phyloP scores from a whole-genome alignment of 2,113 vertebrate genomes.

The Tiliqua scincoides region DNA sequence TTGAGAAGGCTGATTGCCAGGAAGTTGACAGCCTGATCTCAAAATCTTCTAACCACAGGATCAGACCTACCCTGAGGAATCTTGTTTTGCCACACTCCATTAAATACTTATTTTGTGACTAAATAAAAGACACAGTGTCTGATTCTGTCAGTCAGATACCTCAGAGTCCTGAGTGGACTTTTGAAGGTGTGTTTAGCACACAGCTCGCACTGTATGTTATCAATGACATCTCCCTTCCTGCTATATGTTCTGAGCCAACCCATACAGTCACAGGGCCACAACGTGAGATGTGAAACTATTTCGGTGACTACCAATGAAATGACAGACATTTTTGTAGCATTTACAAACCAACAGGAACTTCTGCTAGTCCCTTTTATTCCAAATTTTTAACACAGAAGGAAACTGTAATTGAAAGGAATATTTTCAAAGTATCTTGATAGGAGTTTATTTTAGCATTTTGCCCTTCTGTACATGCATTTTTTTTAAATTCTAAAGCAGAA shows the following conservation, averaged over 20 bases:
- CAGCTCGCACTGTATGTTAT: neutral
- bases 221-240: neutral
- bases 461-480: no score
- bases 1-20: conserved; percentile 16
- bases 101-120: conserved; percentile 17
- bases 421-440: neutral
- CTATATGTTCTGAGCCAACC: neutral
- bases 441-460: no score
- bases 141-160: neutral
- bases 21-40: neutral
- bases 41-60: conserved; percentile 20
- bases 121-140: conserved; percentile 3
- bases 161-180: neutral
- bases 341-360: neutral
- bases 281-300: neutral
- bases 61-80: conserved; percentile 3
- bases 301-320: neutral
- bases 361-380: neutral
- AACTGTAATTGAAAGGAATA: neutral
- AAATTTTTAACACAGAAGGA: neutral
- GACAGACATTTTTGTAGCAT: neutral
- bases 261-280: neutral
- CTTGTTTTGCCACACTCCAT: conserved; percentile 17
- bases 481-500: neutral
- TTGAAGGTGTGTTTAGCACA: neutral